These are phyloP conservation scores for Lepidocyrtinus sp. DNA, from an alignment of 2,888 invertebrate species.

Conservation along the genomic window DNA sequence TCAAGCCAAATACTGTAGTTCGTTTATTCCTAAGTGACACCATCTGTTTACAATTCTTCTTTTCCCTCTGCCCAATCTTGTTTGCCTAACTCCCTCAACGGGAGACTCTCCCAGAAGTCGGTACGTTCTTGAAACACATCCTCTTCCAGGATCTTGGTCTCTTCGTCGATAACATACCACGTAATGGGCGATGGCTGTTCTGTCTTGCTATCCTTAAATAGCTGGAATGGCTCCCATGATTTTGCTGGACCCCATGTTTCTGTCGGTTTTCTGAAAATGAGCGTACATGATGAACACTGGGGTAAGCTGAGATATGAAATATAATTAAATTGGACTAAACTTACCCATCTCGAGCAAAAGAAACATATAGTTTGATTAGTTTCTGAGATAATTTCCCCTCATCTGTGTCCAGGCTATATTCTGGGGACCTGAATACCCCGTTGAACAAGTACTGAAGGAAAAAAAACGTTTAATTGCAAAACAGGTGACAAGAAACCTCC, in stretches of 20 bases:
- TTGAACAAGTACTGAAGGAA: constrained; percentile 61
- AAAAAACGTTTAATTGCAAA: too few relatives aligned
- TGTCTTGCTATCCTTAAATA: constrained; percentile 54
- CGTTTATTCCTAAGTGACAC: too few relatives aligned
- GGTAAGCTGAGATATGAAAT: neutral
- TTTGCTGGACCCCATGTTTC: constrained; percentile 55
- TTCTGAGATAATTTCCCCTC: constrained; percentile 63
- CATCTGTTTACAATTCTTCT: too few relatives aligned
- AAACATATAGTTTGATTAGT: constrained; percentile 58
- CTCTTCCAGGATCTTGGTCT: constrained; percentile 38
- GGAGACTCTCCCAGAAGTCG: constrained; percentile 67
- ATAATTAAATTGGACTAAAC: neutral
- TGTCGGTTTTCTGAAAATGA: constrained; percentile 36
- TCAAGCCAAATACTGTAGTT: too few relatives aligned
- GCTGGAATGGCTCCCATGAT: constrained; percentile 55
- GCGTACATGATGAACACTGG: too few relatives aligned
- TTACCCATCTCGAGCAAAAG: constrained; percentile 67
- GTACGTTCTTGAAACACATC: constrained; percentile 63
- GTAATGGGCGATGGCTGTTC: constrained; percentile 56
- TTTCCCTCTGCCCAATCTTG: too few relatives aligned
- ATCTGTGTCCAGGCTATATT: constrained; percentile 39
- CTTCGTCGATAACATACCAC: constrained; percentile 54
- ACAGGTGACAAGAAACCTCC: too few relatives aligned
- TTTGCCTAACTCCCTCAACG: constrained; percentile 64
- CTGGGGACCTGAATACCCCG: constrained; percentile 34